phyloP scores from a whole-genome alignment of 2,888 invertebrate genomes.

The Mesopsocus fuscifrons region DNA sequence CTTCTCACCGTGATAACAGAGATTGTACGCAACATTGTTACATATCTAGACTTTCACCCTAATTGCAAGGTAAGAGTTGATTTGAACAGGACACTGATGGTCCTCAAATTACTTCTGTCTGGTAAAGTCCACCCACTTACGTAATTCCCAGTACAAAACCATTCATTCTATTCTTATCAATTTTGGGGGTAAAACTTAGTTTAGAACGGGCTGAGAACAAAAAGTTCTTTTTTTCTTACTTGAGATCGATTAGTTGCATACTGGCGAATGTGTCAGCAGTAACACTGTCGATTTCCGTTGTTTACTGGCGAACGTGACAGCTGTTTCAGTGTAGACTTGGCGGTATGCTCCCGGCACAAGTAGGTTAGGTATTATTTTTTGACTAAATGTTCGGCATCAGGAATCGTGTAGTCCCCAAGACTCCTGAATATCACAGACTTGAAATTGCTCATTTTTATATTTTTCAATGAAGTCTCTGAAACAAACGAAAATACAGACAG shows the following conservation, averaged over 20 bases:
- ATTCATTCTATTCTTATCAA: background rate
- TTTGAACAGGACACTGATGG: conserved; percentile 55
- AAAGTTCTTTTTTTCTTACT: background rate
- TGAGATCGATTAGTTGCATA: no score
- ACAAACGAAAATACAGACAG: background rate
- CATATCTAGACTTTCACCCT: conserved; percentile 46
- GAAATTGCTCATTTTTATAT: background rate
- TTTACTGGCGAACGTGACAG: no score
- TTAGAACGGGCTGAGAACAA: background rate
- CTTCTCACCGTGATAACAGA: conserved; percentile 58
- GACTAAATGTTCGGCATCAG: background rate
- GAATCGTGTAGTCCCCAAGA: no score
- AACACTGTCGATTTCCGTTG: no score
- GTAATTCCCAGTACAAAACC: no score
- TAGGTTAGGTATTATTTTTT: no score
- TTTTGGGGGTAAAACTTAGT: background rate
- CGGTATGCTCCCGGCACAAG: no score
- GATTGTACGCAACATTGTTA: conserved; percentile 50
- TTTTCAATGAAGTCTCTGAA: conserved; percentile 1
- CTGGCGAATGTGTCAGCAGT: no score
- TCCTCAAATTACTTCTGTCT: conserved; percentile 38
- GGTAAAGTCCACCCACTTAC: no score
- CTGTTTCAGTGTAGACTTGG: no score
- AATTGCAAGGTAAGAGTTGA: conserved; percentile 40
- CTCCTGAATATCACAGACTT: no score